These are phyloP conservation scores for Drosophila longiperda DNA, from an alignment of 2,888 invertebrate genomes.

Conservation along the genomic window DNA sequence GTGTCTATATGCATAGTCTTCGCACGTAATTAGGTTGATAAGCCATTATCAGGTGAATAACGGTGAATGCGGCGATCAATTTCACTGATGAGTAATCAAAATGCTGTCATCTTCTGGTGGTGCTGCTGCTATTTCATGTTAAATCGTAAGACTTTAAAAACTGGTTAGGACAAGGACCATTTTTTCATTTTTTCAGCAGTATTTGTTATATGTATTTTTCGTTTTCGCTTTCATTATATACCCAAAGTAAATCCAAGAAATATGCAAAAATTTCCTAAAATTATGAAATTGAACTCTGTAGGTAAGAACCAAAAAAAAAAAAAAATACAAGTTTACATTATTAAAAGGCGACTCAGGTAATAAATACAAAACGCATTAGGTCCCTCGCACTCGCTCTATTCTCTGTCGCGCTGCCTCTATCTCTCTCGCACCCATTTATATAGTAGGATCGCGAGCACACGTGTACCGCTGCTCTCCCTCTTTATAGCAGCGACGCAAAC, in stretches of 20 bases:
- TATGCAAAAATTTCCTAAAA: slow-evolving; percentile 21
- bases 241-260: slow-evolving; percentile 12
- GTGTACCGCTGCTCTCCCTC: slow-evolving; percentile 46
- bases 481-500: slow-evolving; percentile 20
- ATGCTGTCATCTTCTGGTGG: slow-evolving; percentile 16
- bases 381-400: slow-evolving; percentile 17
- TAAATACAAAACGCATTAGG: slow-evolving; percentile 28
- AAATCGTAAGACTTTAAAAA: slow-evolving; percentile 23
- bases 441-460: slow-evolving; percentile 51
- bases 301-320: slow-evolving; percentile 43
- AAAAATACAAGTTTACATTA: slow-evolving; percentile 21
- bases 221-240: not conserved
- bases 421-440: slow-evolving; percentile 3
- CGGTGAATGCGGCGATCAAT: slow-evolving; percentile 16
- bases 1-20: slow-evolving; percentile 22
- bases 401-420: slow-evolving; percentile 3
- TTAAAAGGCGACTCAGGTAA: slow-evolving; percentile 38
- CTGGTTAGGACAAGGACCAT: slow-evolving; percentile 1
- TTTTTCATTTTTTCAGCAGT: not conserved
- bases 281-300: slow-evolving; percentile 44
- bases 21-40: slow-evolving; percentile 48
- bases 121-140: slow-evolving; percentile 42
- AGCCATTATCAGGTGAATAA: slow-evolving; percentile 53
- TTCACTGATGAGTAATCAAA: slow-evolving; percentile 61
- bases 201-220: not conserved